Evolutionary conservation across 2,797 vertebrate genomes (phyloP), one percentile per base, ranked within the genome.

Genomic region (Megaceryle alcyon): DNA sequence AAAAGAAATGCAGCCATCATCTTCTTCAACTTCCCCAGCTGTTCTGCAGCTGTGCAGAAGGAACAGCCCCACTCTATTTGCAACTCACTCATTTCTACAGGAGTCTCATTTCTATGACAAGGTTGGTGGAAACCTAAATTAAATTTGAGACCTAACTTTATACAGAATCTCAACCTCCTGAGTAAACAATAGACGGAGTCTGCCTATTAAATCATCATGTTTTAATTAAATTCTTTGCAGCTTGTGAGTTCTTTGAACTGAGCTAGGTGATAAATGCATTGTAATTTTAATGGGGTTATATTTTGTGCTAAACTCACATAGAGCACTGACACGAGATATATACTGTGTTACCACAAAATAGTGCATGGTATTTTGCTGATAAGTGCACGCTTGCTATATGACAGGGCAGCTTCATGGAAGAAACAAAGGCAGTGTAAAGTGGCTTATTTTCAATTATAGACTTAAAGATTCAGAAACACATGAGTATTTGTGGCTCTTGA

Each of bases 191-290:
- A 95, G 96, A 97, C 81, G 86, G 96, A 96, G 88, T 66, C 80
- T 95, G 94, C 97, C 98, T 96, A 97, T 98, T 98, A 98, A 98
- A 98, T 98, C 97, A 98, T 97, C 97, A 96, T 94, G 96, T 96
- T 98, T 98, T 98, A 98, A 98, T 98, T 98, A 98, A 97, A 98
- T 97, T 87, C 94, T 95, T 92, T 72, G 93, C 95, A 92, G 95
- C 95, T 84, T 76, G 51, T 86, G 91, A 89, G 96, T 90, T 97
- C 96, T 88, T 93, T 95, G 90, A 97, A 96, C 79, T 21, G 92
- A 97, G 95, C 25, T 56, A 71, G 92, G 87, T 97, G 98, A 97
- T 97, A 97, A 97, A 98, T 66, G 90, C 88, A 82, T 87, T 96
- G 90, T 95, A 65, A 96, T 96, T 97, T 98, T 97, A 97, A 97